phyloP scores from a whole-genome alignment of 2,113 vertebrate genomes.

The Mustela nigripes region DNA sequence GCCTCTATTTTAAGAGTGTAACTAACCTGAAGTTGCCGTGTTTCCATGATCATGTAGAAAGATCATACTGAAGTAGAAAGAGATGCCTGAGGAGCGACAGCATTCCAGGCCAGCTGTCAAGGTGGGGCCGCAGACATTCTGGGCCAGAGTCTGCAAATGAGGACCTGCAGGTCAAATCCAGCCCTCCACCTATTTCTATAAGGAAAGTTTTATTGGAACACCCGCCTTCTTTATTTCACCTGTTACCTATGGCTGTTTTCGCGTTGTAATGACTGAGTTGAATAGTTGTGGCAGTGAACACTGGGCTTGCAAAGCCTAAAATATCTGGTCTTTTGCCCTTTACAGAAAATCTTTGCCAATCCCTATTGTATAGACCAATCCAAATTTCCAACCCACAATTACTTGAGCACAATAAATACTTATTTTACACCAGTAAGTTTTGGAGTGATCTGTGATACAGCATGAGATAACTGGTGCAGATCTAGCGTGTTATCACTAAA shows the following conservation, averaged over 20 bases:
- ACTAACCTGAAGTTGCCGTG: not conserved
- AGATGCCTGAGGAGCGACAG: not conserved
- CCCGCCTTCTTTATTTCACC: not conserved
- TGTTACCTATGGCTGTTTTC: not conserved
- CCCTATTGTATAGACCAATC: not conserved
- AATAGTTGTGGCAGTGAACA: not conserved
- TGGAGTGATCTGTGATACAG: not conserved
- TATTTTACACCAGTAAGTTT: not conserved
- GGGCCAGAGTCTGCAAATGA: not conserved
- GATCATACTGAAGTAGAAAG: not conserved
- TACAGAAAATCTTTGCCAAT: not conserved
- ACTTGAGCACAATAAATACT: not conserved
- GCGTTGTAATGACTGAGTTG: not conserved
- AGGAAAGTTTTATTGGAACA: not conserved
- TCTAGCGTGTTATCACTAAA: not conserved
- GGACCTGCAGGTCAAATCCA: not conserved
- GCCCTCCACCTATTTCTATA: not conserved
- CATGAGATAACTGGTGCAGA: not conserved
- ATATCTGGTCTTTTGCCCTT: not conserved
- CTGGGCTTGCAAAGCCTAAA: not conserved
- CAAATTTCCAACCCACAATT: not conserved
- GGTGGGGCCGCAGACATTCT: not conserved
- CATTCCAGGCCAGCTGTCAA: not conserved
- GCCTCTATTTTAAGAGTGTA: not conserved
- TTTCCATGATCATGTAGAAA: not conserved